Evolutionary conservation across 2,888 invertebrate genomes (phyloP), one percentile per base, ranked within the genome.

Genomic region (Polymixis lichenea): DNA sequence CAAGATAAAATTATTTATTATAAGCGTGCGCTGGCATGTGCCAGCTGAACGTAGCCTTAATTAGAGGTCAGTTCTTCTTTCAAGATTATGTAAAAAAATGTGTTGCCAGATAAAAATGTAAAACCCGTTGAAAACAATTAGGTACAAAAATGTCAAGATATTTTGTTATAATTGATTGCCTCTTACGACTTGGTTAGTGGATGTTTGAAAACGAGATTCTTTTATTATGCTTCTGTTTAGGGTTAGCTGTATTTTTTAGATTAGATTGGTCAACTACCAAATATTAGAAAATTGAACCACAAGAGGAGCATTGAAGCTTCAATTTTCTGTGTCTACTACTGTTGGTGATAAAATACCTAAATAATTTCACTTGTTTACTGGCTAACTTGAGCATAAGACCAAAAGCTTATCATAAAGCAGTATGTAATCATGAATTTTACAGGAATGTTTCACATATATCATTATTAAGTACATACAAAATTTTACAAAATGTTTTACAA

Each of bases 381-480:
- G 19, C 55, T 71, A 80, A 75, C 13, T 83, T 86, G 86, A 86
- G 84, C 86, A 70, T 86, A 75, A 61, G 56, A 81, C 53, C 32
- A 25, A 56, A 69, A 76, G 60, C 62, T 75, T 77, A 78, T 43
- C 55, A 64, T 19, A 51, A 73, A 75, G 28, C 51, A 72, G 53
- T 68, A 32, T 32, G 1, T 5, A 53, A 60, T 19, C 3, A 56
- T 62, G 38, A 58, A 66, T 77, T 75, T 70, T 66, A 72, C 55
- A 86, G 78, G 84, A 84, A 85, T 84, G 84, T 82, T 69, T 64
- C 15, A 78, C 32, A 67, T 53, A 69, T n/a, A n/a, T n/a, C 69
- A 69, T 72, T 71, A 73, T 78, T 86, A 84, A 86, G 84, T 86
- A 86, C 82, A 75, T 82, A 78, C 43, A 77, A 81, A 74, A 49